Conservation (phyloP, 2,113 vertebrate species). For the Grus americana region DNA sequence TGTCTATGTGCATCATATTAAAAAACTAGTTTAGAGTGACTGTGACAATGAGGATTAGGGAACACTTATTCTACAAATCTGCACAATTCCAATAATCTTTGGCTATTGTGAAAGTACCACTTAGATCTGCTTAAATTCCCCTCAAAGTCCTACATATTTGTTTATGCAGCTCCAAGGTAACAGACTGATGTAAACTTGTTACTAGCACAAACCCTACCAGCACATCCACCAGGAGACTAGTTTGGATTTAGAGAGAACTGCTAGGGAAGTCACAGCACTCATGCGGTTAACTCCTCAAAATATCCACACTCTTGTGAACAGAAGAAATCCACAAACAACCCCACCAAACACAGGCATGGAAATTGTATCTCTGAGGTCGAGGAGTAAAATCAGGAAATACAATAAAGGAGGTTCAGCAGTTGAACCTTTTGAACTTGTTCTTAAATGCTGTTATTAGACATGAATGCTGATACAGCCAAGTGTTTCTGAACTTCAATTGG, state of each 20-base stretch:
- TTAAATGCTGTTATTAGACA: neutral
- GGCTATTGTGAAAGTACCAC: neutral
- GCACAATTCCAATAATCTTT: neutral
- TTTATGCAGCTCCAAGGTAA: neutral
- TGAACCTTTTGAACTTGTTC: neutral
- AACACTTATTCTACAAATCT: neutral
- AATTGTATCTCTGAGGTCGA: neutral
- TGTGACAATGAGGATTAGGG: neutral
- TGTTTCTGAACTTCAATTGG: neutral
- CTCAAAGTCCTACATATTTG: neutral
- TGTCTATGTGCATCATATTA: accelerated
- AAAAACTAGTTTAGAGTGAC: neutral
- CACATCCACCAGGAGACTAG: neutral
- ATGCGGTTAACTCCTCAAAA: neutral
- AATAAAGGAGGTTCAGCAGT: neutral
- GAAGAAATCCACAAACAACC: neutral
- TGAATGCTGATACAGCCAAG: accelerated
- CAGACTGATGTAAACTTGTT: neutral
- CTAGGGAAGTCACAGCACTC: neutral
- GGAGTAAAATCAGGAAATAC: neutral
- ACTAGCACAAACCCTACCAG: neutral
- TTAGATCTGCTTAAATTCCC: neutral
- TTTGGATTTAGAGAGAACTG: neutral
- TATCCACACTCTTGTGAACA: neutral
- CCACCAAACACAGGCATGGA: neutral